phyloP scores from a whole-genome alignment of 2,888 invertebrate species.

The Ormyrus thymus region DNA sequence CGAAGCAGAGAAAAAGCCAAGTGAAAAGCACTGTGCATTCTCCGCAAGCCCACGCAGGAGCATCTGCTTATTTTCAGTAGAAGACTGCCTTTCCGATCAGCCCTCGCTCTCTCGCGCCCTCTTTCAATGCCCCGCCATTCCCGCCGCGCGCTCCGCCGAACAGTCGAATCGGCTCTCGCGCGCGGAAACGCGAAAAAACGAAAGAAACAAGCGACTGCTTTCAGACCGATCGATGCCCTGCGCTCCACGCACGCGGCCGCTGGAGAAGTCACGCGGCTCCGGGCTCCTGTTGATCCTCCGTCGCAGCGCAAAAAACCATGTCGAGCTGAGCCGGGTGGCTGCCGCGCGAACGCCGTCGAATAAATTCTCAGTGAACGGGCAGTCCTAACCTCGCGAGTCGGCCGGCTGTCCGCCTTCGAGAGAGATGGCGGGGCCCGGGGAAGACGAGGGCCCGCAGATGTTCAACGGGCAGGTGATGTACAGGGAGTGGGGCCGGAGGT shows the following conservation, averaged over 20 bases:
- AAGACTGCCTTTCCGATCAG: constrained; percentile 14
- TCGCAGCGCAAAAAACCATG: neutral
- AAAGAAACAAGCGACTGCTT: constrained; percentile 29
- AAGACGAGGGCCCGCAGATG: constrained; percentile 54
- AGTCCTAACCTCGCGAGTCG: neutral
- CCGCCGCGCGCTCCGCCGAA: neutral
- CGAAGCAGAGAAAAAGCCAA: no score
- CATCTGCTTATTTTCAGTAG: constrained; percentile 16
- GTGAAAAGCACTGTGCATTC: no score
- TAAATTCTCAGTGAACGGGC: constrained; percentile 10
- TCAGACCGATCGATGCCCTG: constrained; percentile 18
- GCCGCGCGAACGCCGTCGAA: neutral
- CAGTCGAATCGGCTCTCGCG: neutral
- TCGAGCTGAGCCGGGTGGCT: no score
- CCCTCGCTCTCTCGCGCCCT: neutral
- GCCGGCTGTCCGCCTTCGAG: neutral
- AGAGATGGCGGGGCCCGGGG: constrained; percentile 44
- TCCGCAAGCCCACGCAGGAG: no score
- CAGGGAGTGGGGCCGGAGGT: constrained; percentile 67
- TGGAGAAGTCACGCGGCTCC: constrained; percentile 15
- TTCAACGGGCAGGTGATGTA: constrained; percentile 64
- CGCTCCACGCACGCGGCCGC: neutral
- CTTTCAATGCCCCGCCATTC: neutral
- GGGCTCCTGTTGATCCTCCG: neutral
- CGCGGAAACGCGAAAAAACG: constrained; percentile 4